phyloP scores from a whole-genome alignment of 2,113 vertebrate species.

The Sander lucioperca region DNA sequence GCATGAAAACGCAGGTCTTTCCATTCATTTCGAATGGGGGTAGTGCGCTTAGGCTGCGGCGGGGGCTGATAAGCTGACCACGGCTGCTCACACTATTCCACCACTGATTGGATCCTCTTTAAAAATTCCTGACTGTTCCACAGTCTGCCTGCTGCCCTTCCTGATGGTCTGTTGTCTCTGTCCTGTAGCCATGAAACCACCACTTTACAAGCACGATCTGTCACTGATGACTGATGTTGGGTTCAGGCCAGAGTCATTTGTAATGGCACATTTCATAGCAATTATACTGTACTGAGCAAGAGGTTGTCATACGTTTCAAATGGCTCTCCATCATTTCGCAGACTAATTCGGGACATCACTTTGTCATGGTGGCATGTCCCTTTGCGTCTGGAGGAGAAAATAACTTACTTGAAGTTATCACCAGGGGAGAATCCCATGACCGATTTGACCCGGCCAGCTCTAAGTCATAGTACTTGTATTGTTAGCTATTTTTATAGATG shows the following conservation, averaged over 20 bases:
- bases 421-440: background rate
- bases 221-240: background rate
- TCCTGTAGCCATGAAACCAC: background rate
- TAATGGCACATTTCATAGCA: background rate
- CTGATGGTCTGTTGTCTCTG: background rate
- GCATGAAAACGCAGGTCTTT: too few relatives aligned
- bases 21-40: too few relatives aligned
- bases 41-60: too few relatives aligned
- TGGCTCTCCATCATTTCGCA: background rate
- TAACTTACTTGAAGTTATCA: background rate
- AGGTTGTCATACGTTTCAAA: background rate
- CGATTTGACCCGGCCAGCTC: background rate
- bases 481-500: background rate
- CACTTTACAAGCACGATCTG: background rate
- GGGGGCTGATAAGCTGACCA: background rate
- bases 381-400: background rate
- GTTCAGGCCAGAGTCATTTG: background rate
- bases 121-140: background rate
- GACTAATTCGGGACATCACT: background rate
- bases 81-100: background rate
- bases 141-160: background rate
- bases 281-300: background rate
- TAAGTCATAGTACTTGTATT: background rate
- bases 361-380: background rate
- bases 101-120: background rate